Evolutionary conservation across 2,888 invertebrate genomes (phyloP), one percentile per base, ranked within the genome.

Genomic region (Hydrotaea diabolus): DNA sequence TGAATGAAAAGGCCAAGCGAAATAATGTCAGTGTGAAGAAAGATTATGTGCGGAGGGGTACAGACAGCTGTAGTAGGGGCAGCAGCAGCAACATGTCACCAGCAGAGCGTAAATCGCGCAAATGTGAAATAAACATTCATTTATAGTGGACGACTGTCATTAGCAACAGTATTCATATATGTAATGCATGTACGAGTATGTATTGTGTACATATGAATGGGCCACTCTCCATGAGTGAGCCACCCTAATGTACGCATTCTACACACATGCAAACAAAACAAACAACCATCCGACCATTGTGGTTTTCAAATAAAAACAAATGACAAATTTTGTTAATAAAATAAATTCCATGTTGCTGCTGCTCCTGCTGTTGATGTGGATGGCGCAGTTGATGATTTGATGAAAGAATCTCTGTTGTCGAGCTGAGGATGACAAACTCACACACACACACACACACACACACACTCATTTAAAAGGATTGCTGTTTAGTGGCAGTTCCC

Each of bases 21-120:
- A 49, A 49, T 39, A 39, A 31, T 31, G 31, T 11, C 13, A 15
- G 49, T 7, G n/a, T 49, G 8, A 49, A 13, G 49, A 49, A 49
- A 8, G n/a, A 49, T 49, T 49, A 49, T 49, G 15, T 2, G 31
- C 31, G 26, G 59, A 26, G 15, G 59, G 15, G 15, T 8, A 8
- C 3, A 26, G 23, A 3, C 26, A 26, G 13, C 7, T 31, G 26
- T 26, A 59, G 39, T n/a, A n/a, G n/a, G n/a, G n/a, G n/a, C n/a
- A 59, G 15, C 15, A 23, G 23, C 23, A 31, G 9, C 8, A 17
- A 31, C n/a, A 72, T 80, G 80, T 80, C 83, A 84, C 9, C 64
- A 57, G 17, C 80, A 80, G 74, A 77, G 71, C 46, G 46, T 80
- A 78, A 80, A 84, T 77, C 75, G 64, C 66, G 19, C 66, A 39